Evolutionary conservation across 2,888 invertebrate genomes (phyloP), one percentile per base, ranked within the genome.

Genomic region (Cybosia mesomella): DNA sequence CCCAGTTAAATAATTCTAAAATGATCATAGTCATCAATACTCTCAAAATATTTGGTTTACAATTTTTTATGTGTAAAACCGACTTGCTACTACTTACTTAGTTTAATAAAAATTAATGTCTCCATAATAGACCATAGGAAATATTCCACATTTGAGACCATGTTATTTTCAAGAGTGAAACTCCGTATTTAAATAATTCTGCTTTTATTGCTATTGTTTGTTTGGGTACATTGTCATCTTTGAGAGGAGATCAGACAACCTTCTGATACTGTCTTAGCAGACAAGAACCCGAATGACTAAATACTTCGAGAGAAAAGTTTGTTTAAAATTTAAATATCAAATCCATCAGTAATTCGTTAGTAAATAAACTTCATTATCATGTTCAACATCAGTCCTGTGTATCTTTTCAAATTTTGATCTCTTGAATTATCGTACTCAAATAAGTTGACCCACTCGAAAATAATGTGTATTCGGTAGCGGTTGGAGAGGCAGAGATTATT

Each of bases 401-500:
- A 77, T 79, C 76, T 71, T 62, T 65, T 67, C 61, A 84, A 77
- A 76, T 77, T 75, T 74, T 75, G 75, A 76, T 85, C 83, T 85
- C 83, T 81, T 84, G 82, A 92, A 89, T 89, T 89, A 91, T 91
- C 89, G 87, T 88, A 86, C 81, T 85, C 85, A 91, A 90, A 91
- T 89, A 89, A 88, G 89, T 87, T 91, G 92, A 89, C 90, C 92
- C 94, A 94, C 94, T 94, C 91, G 91, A 94, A 87, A 85, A 81
- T 92, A 92, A 91, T 90, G 88, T 91, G 84, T 87, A 86, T 92
- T 92, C 87, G 93, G 94, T 88, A 90, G 92, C 87, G 68, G 82
- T 85, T 94, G 88, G 90, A 93, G 94, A 93, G 92, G 91, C 84
- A 75, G 93, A 94, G 94, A 95, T 95, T 92, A 95, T 92, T 91